Evolutionary conservation across 2,888 invertebrate genomes (phyloP), one percentile per base, ranked within the genome.

Genomic region (Omphaloscelis lunosa): DNA sequence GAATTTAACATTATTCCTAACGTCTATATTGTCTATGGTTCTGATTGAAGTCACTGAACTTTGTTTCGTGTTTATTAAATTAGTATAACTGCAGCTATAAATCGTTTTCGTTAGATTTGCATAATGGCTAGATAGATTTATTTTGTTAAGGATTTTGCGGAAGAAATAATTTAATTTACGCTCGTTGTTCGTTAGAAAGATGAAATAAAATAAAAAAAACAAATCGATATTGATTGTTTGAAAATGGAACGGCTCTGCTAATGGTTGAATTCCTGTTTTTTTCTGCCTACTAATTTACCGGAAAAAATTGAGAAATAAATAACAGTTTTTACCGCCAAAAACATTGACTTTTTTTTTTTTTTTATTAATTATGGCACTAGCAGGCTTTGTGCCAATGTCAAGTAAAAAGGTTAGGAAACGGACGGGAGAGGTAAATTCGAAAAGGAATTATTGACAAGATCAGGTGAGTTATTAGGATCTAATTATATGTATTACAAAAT

Each of bases 31-130:
- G 56, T 77, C 83, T 79, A 45, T 82, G 65, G 45, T 56, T 71
- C 27, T 83, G 65, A 78, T 65, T 77, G 65, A 48, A 58, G 86
- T 86, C 86, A 82, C 8, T 86, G 88, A 86, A 86, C 86, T 83
- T 73, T 53, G 65, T 11, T 29, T 51, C 34, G 63, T 41, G 62
- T 74, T 77, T 77, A 81, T 71, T 77, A 41, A 62, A 77, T 82
- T 63, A 59, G 61, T 53, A 6, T 68, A 63, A 63, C 58, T 69
- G 71, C 61, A 71, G 58, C 12, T 45, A 72, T 83, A 82, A 83
- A 85, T 83, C 66, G 65, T 59, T 75, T 74, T 56, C 41, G 62
- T 41, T 58, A 8, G 20, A 83, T 83, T 76, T 85, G 41, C 66
- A 76, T 85, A 82, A 69, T 62, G 61, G 48, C 23, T 65, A 12